Base-by-base conservation (phyloP, 2,888 invertebrate species). In the Tenthredo notha region DNA sequence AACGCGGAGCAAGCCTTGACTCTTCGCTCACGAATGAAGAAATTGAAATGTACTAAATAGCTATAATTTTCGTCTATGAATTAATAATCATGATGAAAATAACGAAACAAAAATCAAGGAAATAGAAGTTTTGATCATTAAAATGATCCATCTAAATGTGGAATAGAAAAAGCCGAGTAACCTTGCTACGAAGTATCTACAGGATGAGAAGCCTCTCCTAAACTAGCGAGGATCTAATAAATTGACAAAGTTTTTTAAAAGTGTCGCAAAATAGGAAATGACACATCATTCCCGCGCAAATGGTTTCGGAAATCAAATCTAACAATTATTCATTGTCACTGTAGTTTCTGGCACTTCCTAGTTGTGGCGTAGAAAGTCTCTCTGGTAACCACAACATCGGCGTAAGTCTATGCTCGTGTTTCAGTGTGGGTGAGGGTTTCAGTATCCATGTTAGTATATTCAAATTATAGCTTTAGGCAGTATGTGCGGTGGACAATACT, bases 281-380 rank as follows among this genome's bases (percentile, higher is more conserved):
- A 77, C 54, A 25, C 54, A 43, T 74, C 40, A 12, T 74, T 74
- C 72, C n/a, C 9, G 43, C 33, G 40, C 58, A 80, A 80, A 80
- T 21, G 77, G 67, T 83, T 67, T 83, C 67, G 67, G 67, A 67
- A 67, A 67, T 67, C 47, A 37, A 18, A 25, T 25, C 29, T 43
- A 37, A 80, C 61, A 80, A 83, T 83, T 83, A 83, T 47, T 83
- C 83, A 70, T 83, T 83, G 83, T 83, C 83, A 70, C 67, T 47
- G 50, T 80, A 50, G 67, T 83, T 83, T 83, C 47, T 37, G 67
- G 54, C 47, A 83, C 83, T 83, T 83, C 83, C 83, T 83, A 25
- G 83, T 67, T 67, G 83, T 25, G 67, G 83, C 61, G 70, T 83
- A 83, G 83, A 83, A 83, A 83, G 83, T 83, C 65, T 83, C 47